phyloP scores from a whole-genome alignment of 37 sponge, comb jelly and placozoan species.

The Oscarella lobularis region DNA sequence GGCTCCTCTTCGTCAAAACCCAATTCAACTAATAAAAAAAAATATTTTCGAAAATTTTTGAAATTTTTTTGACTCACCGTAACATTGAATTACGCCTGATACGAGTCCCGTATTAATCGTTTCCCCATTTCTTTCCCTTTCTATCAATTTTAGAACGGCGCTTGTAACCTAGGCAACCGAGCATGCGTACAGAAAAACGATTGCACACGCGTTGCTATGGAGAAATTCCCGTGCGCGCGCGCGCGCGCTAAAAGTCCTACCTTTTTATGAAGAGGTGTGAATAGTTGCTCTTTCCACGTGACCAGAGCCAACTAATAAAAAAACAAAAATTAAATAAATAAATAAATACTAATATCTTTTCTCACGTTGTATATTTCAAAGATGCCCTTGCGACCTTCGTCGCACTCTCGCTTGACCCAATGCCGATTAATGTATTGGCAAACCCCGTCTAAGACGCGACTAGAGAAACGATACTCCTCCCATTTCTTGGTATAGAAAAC shows the following conservation, averaged over 20 bases:
- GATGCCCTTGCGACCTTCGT: conserved; percentile 89
- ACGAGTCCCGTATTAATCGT: conserved; percentile 89
- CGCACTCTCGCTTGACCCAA: conserved; percentile 95
- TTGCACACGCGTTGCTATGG: too few relatives aligned
- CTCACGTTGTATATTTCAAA: conserved; percentile 68
- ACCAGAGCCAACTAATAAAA: conserved; percentile 25
- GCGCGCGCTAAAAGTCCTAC: conserved; percentile 11
- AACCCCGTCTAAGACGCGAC: conserved; percentile 86
- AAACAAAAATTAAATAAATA: not conserved
- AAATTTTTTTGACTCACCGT: conserved; percentile 50
- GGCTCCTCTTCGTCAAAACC: conserved; percentile 34
- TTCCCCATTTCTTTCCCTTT: conserved; percentile 91
- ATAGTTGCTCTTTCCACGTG: conserved; percentile 70
- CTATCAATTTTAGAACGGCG: conserved; percentile 77
- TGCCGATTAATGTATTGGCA: conserved; percentile 93
- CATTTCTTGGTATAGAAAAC: conserved; percentile 73
- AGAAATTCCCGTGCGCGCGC: too few relatives aligned
- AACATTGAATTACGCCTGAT: conserved; percentile 78
- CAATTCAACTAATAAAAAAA: conserved; percentile 55
- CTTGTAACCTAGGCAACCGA: conserved; percentile 46
- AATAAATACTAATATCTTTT: conserved; percentile 13
- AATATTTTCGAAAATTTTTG: not conserved
- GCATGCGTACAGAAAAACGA: conserved; percentile 9
- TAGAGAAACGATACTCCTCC: conserved; percentile 87
- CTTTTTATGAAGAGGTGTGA: conserved; percentile 34